A percentile compares a stretch with the other conserved stretches of the same genome.
Conservation (phyloP, 2,113 vertebrate species). For the Syrmaticus mikado region DNA sequence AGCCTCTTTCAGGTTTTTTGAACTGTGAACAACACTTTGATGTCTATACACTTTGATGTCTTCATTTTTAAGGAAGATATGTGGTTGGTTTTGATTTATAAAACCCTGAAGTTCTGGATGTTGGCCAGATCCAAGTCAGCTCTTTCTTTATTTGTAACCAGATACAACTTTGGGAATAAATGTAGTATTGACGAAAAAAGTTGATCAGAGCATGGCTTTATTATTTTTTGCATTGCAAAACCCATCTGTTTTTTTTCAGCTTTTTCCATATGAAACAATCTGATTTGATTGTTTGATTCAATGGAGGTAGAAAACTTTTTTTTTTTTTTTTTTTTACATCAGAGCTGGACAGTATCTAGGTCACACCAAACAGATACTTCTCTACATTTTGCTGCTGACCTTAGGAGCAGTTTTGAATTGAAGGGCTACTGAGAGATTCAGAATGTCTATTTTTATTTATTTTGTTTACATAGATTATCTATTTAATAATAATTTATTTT, state of each 20-base stretch:
- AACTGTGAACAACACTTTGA: not conserved
- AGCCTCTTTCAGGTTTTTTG: not conserved
- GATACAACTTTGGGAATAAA: not conserved
- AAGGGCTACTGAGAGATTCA: not conserved
- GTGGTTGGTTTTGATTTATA: not conserved
- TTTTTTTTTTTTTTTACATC: not conserved
- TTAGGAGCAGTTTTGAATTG: not conserved
- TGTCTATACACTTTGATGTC: not conserved
- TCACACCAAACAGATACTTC: not conserved
- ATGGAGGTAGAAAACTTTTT: not conserved
- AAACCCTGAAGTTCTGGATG: not conserved
- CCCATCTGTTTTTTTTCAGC: not conserved
- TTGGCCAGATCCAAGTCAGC: not conserved
- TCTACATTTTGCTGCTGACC: not conserved
- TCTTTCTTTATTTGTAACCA: not conserved
- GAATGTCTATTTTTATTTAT: not conserved
- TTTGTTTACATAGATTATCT: not conserved
- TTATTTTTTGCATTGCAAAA: not conserved
- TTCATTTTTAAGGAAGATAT: not conserved
- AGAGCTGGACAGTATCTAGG: not conserved
- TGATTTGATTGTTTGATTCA: not conserved
- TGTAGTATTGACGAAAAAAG: not conserved
- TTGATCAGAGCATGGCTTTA: not conserved
- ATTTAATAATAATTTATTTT: not conserved
- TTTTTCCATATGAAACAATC: not conserved